Base-by-base conservation (phyloP, 2,113 vertebrate genomes). In the Paramisgurnus dabryanus region DNA sequence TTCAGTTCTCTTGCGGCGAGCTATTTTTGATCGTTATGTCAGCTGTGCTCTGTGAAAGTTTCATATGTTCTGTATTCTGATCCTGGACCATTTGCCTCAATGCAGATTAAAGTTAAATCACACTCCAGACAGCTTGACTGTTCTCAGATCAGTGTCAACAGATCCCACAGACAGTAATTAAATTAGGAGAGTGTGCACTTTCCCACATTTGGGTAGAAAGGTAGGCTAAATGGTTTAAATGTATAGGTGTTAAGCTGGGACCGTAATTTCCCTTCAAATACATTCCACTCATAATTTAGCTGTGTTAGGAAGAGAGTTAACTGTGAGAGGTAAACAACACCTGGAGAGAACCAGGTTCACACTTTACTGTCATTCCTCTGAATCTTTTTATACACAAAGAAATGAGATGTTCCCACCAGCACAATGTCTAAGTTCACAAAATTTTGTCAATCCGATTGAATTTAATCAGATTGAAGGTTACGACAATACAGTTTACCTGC, bases 241-340 rank as follows among this genome's bases (percentile, higher is more conserved):
- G 6, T 64, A 22, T 64, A 63, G 60, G 22, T n/a, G 53, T 47
- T 61, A 41, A 76, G n/a, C 60, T 12, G 43, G 69, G 57, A 79
- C 34, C 3, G 57, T 34, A 41, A 27, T 76, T 66, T 18, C 43
- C 17, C 22, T 49, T 41, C 34, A 76, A 72, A 45, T 76, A 73
- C 64, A 78, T 63, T 67, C 80, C 11, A 73, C 74, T 67, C 81
- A 85, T 83, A 81, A 82, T 85, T 84, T 86, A 82, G 84, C 80
- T 45, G 43, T 67, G 22, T n/a, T 3, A 49, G 40, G 68, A 43
- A 82, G 84, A 66, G 40, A 74, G 71, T 83, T 72, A 65, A 71
- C 5, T 78, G 57, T 43, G 85, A 81, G 45, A 72, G 70, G 76
- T 68, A 76, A 2, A 34, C 10, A 85, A 89, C 90, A 90, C 85